Conservation (phyloP, 2,888 invertebrate genomes). For the Caenorhabditis sinica region DNA sequence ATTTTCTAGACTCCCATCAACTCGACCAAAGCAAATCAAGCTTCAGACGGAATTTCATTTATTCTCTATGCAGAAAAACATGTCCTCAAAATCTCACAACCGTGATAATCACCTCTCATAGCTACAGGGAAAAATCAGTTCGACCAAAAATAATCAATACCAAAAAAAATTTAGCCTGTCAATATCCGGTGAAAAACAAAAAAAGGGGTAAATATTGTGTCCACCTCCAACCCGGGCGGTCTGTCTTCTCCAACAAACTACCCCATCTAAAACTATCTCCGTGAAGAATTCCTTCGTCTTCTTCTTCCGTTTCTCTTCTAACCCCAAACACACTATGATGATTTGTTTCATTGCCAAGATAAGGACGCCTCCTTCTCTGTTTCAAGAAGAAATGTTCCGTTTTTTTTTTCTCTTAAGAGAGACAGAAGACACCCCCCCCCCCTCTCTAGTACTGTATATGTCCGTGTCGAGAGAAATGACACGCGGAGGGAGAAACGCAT, state of each 20-base stretch:
- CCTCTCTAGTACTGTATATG: slow-evolving; percentile 4
- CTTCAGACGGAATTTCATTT: too few relatives aligned
- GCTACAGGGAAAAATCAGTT: too few relatives aligned
- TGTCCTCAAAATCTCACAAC: too few relatives aligned
- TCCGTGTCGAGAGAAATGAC: slow-evolving; percentile 4
- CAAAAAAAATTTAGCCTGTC: neutral
- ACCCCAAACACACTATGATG: slow-evolving; percentile 14
- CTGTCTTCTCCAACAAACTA: too few relatives aligned
- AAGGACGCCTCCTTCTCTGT: slow-evolving; percentile 19
- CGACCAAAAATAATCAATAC: neutral
- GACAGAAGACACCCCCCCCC: too few relatives aligned
- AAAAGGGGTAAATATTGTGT: too few relatives aligned
- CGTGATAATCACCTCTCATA: too few relatives aligned
- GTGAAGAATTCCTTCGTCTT: neutral
- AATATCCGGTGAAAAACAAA: too few relatives aligned
- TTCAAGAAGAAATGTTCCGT: slow-evolving; percentile 33
- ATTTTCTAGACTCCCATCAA: too few relatives aligned
- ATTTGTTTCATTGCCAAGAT: slow-evolving; percentile 58
- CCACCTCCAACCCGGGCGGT: too few relatives aligned
- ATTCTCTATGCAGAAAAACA: too few relatives aligned
- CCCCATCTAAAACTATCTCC: neutral
- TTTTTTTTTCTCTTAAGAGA: slow-evolving; percentile 9
- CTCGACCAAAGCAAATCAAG: too few relatives aligned
- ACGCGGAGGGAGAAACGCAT: neutral
- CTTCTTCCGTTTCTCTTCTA: neutral